Base-by-base conservation (phyloP, 2,113 vertebrate species). In the Callipepla squamata region DNA sequence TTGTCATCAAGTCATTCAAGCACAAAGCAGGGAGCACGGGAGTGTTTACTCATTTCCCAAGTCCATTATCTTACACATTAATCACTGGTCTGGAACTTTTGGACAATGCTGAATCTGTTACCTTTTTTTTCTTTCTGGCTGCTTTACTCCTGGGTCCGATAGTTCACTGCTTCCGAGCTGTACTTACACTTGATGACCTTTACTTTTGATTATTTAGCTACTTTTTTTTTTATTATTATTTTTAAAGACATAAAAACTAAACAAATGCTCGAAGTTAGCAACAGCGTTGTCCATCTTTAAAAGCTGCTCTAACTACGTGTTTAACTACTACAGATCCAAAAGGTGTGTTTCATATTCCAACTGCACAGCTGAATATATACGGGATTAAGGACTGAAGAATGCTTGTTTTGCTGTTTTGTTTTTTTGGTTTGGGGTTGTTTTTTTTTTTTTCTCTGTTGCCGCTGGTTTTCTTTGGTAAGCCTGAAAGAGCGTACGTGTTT, bases 1-100 rank as follows among this genome's bases (percentile, higher is more conserved):
- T 99, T 99, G 99, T 99, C 99, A 99, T 99, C 99, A 99, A 99
- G 98, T 98, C 98, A 98, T 98, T 99, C 98, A 99, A 99, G 99
- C 99, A 99, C 99, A 99, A 99, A 99, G 98, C 98, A 98, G 98
- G 98, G 98, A 99, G 98, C 98, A 98, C 97, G 98, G 98, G 99
- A 99, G 99, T 99, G 99, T 99, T 99, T 99, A 99, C 98, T 99
- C 99, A 99, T 99, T 99, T 99, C 99, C 99, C 99, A 99, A 99
- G 99, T 99, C 99, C 99, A 99, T 99, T 99, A 99, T 99, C 99
- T 99, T 98, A 98, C 98, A 98, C 99, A 99, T 99, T 99, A 99
- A 99, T 99, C 99, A 99, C 98, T 98, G 98, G 98, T 98, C 98
- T 98, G 98, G 98, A 99, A 99, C 98, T 99, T 99, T 98, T 98